phyloP scores from a whole-genome alignment of 2,113 vertebrate species.

The Callorhinus ursinus region DNA sequence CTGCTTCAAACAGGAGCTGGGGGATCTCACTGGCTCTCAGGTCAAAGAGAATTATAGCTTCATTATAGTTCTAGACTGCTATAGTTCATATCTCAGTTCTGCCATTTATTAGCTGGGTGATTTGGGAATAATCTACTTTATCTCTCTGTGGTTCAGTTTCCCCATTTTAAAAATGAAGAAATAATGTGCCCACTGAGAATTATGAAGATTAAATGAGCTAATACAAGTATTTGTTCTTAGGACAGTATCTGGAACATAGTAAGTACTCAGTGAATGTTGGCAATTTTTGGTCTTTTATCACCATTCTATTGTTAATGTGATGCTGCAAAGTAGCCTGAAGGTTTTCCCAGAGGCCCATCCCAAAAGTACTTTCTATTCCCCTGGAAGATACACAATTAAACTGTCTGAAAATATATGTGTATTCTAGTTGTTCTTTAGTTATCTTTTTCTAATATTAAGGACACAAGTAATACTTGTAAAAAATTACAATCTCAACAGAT shows the following conservation, averaged over 20 bases:
- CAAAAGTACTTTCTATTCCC: neutral
- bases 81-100: neutral
- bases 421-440: neutral
- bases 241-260: neutral
- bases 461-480: neutral
- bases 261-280: neutral
- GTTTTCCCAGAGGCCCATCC: neutral
- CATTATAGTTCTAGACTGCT: neutral
- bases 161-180: neutral
- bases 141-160: neutral
- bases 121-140: neutral
- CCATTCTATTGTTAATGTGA: neutral
- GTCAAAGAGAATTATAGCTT: neutral
- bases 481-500: too few relatives aligned
- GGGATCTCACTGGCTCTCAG: neutral
- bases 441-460: neutral
- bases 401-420: neutral
- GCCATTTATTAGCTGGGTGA: neutral
- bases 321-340: neutral
- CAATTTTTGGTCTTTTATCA: neutral
- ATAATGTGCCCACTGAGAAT: neutral
- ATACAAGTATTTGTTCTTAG: neutral
- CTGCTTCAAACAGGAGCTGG: neutral
- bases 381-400: conserved; percentile 1
- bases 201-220: neutral